A percentile compares a stretch with the other conserved stretches of the same genome.
Evolutionary conservation across 2,797 vertebrate species (phyloP).

Genomic region (Zenarchopterus dispar): DNA sequence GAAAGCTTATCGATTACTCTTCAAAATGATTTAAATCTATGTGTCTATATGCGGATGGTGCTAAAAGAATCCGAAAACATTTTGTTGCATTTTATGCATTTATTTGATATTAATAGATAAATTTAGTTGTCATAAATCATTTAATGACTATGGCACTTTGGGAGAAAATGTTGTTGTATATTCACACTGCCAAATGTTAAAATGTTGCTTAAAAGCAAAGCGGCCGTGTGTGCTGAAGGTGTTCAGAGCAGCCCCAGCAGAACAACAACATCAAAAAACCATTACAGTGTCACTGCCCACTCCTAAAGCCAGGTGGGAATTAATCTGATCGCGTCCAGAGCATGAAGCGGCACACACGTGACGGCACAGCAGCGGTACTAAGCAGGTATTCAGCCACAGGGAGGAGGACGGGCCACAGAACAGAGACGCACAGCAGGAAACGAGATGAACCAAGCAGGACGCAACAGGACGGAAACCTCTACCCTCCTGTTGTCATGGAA

Average conservation of each 20-base stretch:
- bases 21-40: not conserved
- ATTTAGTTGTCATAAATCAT: not conserved
- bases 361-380: constrained; percentile 39
- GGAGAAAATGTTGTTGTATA: not conserved
- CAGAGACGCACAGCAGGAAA: constrained; percentile 58
- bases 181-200: constrained; percentile 23
- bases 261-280: constrained; percentile 40
- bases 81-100: not conserved
- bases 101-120: not conserved
- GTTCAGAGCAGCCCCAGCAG: constrained; percentile 35
- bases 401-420: constrained; percentile 57
- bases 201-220: constrained; percentile 31
- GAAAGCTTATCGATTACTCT: not conserved
- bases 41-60: not conserved
- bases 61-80: not conserved
- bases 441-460: constrained; percentile 54
- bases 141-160: too few species aligned
- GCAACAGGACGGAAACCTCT: constrained; percentile 64
- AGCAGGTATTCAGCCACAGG: constrained; percentile 58
- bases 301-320: constrained; percentile 48
- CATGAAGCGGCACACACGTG: constrained; percentile 40
- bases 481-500: constrained; percentile 65
- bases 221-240: constrained; percentile 12
- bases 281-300: constrained; percentile 20
- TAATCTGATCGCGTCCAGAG: constrained; percentile 32